Evolutionary conservation across 1,140 invertebrate genomes (phyloP).

Genomic region (Ruditapes philippinarum): DNA sequence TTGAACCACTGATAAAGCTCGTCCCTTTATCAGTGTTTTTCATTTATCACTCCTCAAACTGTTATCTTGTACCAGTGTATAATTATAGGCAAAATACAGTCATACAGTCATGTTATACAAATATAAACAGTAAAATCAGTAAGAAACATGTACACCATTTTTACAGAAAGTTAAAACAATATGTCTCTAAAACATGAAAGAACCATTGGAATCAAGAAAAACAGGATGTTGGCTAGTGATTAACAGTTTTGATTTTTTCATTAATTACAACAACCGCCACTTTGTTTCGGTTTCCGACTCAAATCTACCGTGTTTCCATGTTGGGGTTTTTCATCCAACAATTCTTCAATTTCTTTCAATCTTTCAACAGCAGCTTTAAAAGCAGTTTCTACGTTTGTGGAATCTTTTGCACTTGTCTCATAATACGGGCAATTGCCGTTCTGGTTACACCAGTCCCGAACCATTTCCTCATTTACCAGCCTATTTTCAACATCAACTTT

Average conservation of each 20-base stretch:
- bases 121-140: no score
- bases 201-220: conserved; percentile 1
- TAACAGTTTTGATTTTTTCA: background rate
- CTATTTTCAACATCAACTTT: conserved; percentile 88
- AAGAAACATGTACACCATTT: no score
- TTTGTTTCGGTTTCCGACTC: conserved; percentile 74
- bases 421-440: conserved; percentile 99
- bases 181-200: background rate
- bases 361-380: conserved; percentile 95
- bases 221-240: background rate
- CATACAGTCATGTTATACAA: no score
- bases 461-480: conserved; percentile 86
- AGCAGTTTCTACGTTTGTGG: conserved; percentile 98
- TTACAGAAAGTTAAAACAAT: no score
- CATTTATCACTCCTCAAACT: no score
- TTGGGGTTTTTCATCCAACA: conserved; percentile 78
- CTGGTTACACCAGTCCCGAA: conserved; percentile 98
- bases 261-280: conserved; percentile 76
- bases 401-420: conserved; percentile 99
- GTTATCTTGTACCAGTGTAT: no score
- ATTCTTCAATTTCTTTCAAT: conserved; percentile 82
- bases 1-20: no score
- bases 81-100: no score
- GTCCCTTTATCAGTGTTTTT: no score
- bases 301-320: conserved; percentile 82